Evolutionary conservation across 2,888 invertebrate species (phyloP), one percentile per base, ranked within the genome.

Genomic region (Schizotus pectinicornis): DNA sequence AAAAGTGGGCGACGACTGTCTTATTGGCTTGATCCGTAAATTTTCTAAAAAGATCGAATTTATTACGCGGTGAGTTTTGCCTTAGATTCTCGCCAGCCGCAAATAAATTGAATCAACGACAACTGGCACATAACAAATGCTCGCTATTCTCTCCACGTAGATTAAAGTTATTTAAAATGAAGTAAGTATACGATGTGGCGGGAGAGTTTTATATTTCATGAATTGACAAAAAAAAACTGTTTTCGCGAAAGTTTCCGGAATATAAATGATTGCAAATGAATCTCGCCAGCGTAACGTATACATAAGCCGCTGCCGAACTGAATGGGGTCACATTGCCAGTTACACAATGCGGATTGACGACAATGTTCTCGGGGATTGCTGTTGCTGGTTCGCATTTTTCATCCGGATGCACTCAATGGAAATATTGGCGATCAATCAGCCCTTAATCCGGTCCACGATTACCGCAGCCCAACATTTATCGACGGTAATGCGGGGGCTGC

Each of bases 241-340:
- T 72, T 72, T 68, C 63, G 57, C 47, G 65, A 69, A 71, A 70
- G 64, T 72, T 71, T 65, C 59, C 59, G 57, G 74, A 73, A 74
- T 74, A 74, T 73, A 74, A 74, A 74, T 73, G 73, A 71, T 72
- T 70, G 71, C 69, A 74, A 74, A 74, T 74, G 73, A 72, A 74
- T 74, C 71, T 71, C 63, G 56, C 63, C 63, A 35, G 57, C 57
- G 51, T 46, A 50, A 60, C 49, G 48, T 54, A 45, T 58, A 61
- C 50, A 61, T 35, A 49, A 56, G 39, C 56, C 41, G 38, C 62
- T 60, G 54, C 53, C 58, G 43, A 46, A 22, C 53, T 45, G 63
- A 71, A 69, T 66, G 67, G 63, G 71, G 69, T 72, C 70, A 66
- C 70, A 67, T 70, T 70, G 66, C 67, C 61, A 61, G 67, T 67